phyloP scores from a whole-genome alignment of 2,113 vertebrate genomes.

The Corynorhinus townsendii region DNA sequence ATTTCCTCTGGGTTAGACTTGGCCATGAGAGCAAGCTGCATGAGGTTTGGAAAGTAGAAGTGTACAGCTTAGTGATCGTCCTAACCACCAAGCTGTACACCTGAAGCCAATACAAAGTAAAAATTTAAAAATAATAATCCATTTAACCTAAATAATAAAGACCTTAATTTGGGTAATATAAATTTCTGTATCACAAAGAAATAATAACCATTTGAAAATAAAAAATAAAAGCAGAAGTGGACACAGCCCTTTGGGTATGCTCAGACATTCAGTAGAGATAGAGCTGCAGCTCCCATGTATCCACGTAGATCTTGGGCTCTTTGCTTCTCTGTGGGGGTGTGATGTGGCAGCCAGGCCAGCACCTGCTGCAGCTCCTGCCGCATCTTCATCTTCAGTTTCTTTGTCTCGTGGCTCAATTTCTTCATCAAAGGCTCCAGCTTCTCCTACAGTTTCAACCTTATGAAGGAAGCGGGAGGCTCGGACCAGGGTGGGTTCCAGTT shows the following conservation, averaged over 20 bases:
- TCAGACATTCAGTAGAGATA: no score
- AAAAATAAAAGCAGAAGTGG: not conserved
- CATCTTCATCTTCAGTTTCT: not conserved
- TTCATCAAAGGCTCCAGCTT: not conserved
- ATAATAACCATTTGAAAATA: not conserved
- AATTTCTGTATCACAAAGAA: not conserved
- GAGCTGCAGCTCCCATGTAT: fast-evolving
- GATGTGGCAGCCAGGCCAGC: not conserved
- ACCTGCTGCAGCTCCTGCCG: not conserved
- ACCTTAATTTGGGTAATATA: not conserved
- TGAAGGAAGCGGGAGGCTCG: not conserved
- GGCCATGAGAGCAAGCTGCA: not conserved
- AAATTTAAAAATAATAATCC: not conserved
- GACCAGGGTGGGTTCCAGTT: no score
- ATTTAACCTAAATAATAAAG: conserved; percentile 31
- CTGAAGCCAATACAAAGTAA: not conserved
- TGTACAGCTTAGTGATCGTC: not conserved
- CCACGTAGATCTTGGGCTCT: fast-evolving
- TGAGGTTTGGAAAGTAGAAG: not conserved
- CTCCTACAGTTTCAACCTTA: not conserved
- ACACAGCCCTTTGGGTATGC: fast-evolving
- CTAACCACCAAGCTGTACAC: not conserved
- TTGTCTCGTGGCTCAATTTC: not conserved
- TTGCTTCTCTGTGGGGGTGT: no score
- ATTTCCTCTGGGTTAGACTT: not conserved